phyloP scores from a whole-genome alignment of 2,797 vertebrate species.

The Enteromius anoplus region DNA sequence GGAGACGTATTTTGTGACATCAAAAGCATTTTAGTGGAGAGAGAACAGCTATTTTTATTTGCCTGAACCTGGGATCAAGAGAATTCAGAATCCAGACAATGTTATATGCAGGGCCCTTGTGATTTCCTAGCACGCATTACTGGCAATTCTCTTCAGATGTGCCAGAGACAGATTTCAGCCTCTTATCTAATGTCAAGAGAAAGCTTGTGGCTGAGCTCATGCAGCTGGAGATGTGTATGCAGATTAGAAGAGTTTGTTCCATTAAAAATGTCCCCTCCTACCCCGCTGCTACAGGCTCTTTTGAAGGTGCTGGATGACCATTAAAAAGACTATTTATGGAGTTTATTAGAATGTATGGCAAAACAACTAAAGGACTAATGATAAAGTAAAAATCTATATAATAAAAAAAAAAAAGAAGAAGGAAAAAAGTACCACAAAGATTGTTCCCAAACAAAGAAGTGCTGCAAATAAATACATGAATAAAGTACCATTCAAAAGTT shows the following conservation, averaged over 20 bases:
- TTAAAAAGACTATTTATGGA: conserved; percentile 8
- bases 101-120: conserved; percentile 25
- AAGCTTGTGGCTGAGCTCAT: conserved; percentile 36
- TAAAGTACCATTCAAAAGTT: neutral
- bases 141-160: conserved; percentile 32
- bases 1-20: conserved; percentile 38
- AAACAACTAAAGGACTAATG: neutral
- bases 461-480: neutral
- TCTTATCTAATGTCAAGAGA: conserved; percentile 48
- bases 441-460: neutral
- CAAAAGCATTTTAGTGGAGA: conserved; percentile 36
- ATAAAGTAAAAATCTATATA: neutral
- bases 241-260: neutral
- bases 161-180: conserved; percentile 21
- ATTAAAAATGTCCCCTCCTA: conserved; percentile 14
- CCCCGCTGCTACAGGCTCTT: conserved; percentile 19
- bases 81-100: conserved; percentile 35
- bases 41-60: conserved; percentile 45
- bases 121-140: conserved; percentile 33
- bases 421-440: neutral
- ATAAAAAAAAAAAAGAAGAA: neutral
- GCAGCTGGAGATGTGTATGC: conserved; percentile 27
- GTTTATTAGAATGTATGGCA: neutral
- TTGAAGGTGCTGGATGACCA: conserved; percentile 1
- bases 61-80: conserved; percentile 36